Base-by-base conservation (phyloP, 2,113 vertebrate species). In the Strix aluco region DNA sequence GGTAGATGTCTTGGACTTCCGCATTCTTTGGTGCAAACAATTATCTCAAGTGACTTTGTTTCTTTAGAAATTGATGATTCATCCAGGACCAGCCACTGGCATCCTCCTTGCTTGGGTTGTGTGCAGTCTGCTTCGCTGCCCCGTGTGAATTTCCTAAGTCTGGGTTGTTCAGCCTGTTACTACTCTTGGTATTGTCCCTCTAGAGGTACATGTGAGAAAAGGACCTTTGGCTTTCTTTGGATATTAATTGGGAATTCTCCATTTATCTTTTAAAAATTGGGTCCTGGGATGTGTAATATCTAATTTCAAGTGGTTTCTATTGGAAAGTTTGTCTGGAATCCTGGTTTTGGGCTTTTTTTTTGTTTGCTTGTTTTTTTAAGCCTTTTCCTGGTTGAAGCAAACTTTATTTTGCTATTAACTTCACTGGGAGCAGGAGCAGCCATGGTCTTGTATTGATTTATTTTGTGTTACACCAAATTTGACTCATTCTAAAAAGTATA, bases 61-160 rank as follows among this genome's bases (percentile, higher is more conserved):
- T 88, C 71, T 89, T 90, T 59, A 51, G 59, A 88, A 90, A 59
- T 5, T n/a, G 75, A 51, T 94, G 79, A 92, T 54, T 94, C 65
- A 69, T 79, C 54, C 10, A 11, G 54, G 22, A 55, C 30, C 5
- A 5, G n/a, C 67, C 42, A 23, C 46, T 74, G 46, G 20, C 12
- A 47, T 55, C 46, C 32, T 74, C 55, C 34, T 94, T 3, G 2
- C 23, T 78, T 51, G 36, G 16, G n/a, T 71, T 59, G 51, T 67
- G 18, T 15, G 30, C 30, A 82, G 54, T 38, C 57, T 92, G 25
- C 63, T 86, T 63, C 3, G 3, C 20, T 80, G 65, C 19, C 38
- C 77, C 15, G 1, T 27, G 36, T 40, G 57, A 30, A 40, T 79
- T 83, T 87, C 55, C 20, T 23, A 18, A 44, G 25, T 30, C 55